Base-by-base conservation (phyloP, 2,797 vertebrate species). In the Ispidina picta region DNA sequence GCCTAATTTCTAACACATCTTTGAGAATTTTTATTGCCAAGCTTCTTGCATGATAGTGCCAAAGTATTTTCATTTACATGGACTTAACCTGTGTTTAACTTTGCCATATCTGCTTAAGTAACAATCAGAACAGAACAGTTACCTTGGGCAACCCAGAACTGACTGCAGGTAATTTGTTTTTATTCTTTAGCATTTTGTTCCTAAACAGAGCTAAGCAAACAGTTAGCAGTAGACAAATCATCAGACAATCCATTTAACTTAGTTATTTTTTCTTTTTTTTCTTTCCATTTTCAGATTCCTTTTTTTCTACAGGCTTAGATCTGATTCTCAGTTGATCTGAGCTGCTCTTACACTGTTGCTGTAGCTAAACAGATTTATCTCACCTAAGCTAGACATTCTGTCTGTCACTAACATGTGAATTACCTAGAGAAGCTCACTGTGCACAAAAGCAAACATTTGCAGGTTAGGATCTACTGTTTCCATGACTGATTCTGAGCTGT, bases 51-150 rank as follows among this genome's bases (percentile, higher is more conserved):
- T 58, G 16, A 12, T 48, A 25, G 54, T 62, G 25, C 26, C 77
- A 82, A 86, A 86, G 46, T 58, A 3, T 90, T 88, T 83, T 84
- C 4, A 41, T 82, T 68, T 56, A 19, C 21, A 41, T 64, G 66
- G 20, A 86, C 90, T 83, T 72, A 55, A 15, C 70, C 41, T 41
- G 16, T 86, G 26, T 82, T 91, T 90, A 84, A 76, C n/a, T 92
- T 89, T 52, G 28, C 25, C 29, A 41, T 72, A 26, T 33, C 65
- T 49, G 46, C 59, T 75, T 70, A 72, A 88, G 12, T 60, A 88
- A 79, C 29, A 90, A 55, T n/a, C 46, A 56, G 66, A 88, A 56
- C 29, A 91, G 31, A 88, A 48, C 1, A 1, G 76, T 70, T 84
- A 68, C 71, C 68, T 86, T 86, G 49, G 49, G 71, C 81, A 93